These are phyloP conservation scores for Polypedilum pembai DNA, from an alignment of 1,140 invertebrate species.

Conservation along the genomic window DNA sequence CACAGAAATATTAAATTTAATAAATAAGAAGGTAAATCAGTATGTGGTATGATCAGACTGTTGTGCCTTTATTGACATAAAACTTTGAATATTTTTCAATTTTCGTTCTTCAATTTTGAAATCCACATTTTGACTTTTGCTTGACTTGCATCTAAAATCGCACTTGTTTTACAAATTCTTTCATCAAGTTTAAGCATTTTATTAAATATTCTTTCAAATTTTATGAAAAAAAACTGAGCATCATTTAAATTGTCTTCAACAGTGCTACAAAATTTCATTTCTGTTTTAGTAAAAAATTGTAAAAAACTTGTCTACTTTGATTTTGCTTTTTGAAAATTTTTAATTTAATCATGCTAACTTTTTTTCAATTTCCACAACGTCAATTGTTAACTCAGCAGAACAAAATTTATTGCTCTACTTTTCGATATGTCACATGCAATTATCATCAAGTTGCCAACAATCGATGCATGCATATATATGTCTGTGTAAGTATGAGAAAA, in stretches of 20 bases:
- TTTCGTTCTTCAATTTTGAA: neutral
- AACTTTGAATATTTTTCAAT: neutral
- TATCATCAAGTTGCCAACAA: slow-evolving; percentile 1
- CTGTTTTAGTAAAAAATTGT: no score
- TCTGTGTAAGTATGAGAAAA: neutral
- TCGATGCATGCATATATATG: no score
- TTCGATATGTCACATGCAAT: slow-evolving; percentile 17
- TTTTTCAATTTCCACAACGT: slow-evolving; percentile 2
- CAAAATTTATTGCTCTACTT: slow-evolving; percentile 18
- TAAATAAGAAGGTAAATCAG: neutral
- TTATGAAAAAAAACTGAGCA: neutral
- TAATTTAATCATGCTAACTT: neutral
- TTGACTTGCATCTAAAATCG: neutral
- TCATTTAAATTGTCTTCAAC: neutral
- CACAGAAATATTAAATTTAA: neutral
- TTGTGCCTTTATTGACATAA: neutral
- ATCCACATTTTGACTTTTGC: neutral
- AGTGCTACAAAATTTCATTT: no score
- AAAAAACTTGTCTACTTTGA: no score
- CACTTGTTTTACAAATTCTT: neutral
- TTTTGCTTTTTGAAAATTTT: no score
- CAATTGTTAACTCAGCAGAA: slow-evolving; percentile 17
- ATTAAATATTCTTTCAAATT: neutral
- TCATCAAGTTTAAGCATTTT: neutral
- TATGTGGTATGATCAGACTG: neutral